Conservation (phyloP, 2,888 invertebrate species). For the Bellardia pandia region DNA sequence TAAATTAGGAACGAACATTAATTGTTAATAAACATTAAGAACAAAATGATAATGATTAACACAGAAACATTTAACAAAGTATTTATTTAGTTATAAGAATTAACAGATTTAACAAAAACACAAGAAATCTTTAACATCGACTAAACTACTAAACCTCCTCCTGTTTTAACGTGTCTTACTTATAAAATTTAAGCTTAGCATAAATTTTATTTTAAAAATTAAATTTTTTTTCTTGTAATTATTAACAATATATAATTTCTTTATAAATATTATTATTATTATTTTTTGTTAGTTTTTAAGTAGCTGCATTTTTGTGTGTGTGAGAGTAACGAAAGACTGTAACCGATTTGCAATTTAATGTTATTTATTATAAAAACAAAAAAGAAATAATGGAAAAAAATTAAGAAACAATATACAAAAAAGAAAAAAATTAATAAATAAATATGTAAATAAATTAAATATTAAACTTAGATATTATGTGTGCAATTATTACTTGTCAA, state of each 20-base stretch:
- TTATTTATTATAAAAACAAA: conserved; percentile 67
- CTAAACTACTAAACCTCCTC: conserved; percentile 34
- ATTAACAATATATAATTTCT: conserved; percentile 36
- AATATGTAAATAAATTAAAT: conserved; percentile 17
- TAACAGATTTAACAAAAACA: conserved; percentile 50
- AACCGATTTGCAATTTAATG: conserved; percentile 77
- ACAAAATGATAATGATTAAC: not conserved
- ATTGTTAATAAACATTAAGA: conserved; percentile 1
- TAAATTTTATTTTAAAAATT: conserved; percentile 61
- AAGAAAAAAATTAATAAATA: conserved; percentile 17
- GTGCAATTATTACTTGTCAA: not conserved
- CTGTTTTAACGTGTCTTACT: conserved; percentile 33
- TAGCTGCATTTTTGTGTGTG: conserved; percentile 79
- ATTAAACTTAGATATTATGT: not conserved
- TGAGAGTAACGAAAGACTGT: conserved; percentile 81
- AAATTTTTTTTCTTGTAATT: conserved; percentile 42
- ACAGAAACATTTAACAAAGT: not conserved
- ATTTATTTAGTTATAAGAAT: conserved; percentile 54
- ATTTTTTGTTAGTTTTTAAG: conserved; percentile 76
- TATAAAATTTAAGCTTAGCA: conserved; percentile 65
- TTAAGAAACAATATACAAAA: conserved; percentile 21
- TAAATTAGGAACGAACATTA: too few species aligned
- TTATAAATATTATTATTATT: conserved; percentile 10
- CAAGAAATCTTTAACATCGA: not conserved
- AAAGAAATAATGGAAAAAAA: conserved; percentile 13